Base-by-base conservation (phyloP, 2,797 vertebrate species). In the Channa striata region DNA sequence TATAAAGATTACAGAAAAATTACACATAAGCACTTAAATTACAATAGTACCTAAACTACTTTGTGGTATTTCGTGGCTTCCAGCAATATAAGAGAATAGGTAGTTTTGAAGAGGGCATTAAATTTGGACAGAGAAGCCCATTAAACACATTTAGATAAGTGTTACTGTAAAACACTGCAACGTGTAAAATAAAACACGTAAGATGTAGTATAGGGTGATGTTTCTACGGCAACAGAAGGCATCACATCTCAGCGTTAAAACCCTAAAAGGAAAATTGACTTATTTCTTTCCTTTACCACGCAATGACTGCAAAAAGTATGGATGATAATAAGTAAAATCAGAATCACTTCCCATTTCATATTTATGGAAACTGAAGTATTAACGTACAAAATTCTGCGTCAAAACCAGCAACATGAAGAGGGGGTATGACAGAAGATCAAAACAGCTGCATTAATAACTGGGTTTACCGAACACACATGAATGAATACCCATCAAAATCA, bases 161-260 rank as follows among this genome's bases (percentile, higher is more conserved):
- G 8, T 43, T 42, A 46, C 5, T 43, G 9, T 37, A 57, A 52
- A 56, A 40, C 8, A 30, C 14, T 14, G 17, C 8, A 39, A 1
- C 39, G 36, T 14, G 50, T 64, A 10, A 11, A 9, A 11, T 16
- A 40, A 40, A 2, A 40, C 21, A 62, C 30, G 36, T 14, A 37
- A 44, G 19, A 40, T 65, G 37, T 46, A 43, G 16, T 36, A 20
- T 65, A 43, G 47, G 52, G 20, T 16, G 47, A n/a, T 20, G 70
- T 80, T 61, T 51, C 78, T 49, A 75, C 74, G 76, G 62, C 48
- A 79, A 81, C 63, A 50, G 8, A 60, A 59, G 49, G 42, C 19
- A 56, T 44, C 30, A 16, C 7, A 36, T 59, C n/a, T 39, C 37
- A 63, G 25, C 39, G 39, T 37, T 6, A 48, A 50, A 54, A 49